Percentiles rank a stretch among this genome's conserved stretches.
Evolutionary conservation across 2,888 invertebrate genomes (phyloP).

Genomic region (Pristionchus mayeri): DNA sequence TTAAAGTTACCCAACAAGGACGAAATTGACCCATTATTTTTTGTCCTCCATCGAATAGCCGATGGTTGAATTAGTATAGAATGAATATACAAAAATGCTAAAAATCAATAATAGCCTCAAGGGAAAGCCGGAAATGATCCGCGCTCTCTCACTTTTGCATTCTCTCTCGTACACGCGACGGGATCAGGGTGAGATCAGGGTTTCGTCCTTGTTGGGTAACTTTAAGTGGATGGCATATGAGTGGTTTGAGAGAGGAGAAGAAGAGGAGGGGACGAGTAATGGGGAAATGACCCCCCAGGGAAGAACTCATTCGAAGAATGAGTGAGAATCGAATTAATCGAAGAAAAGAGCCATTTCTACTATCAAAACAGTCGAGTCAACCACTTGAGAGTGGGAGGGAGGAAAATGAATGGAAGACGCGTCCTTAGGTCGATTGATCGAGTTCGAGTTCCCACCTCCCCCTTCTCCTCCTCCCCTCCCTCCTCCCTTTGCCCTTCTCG

Average conservation of each 20-base stretch:
- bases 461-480: neutral
- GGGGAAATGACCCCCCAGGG: neutral
- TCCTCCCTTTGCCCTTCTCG: slow-evolving; percentile 7
- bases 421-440: slow-evolving; percentile 44
- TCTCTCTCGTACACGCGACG: too few species aligned
- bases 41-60: too few species aligned
- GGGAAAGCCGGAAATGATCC: too few species aligned
- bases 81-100: too few species aligned
- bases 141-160: too few species aligned
- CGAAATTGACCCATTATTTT: too few species aligned
- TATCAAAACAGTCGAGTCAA: slow-evolving; percentile 29
- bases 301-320: neutral
- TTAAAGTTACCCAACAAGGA: too few species aligned
- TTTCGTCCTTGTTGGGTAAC: too few species aligned
- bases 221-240: slow-evolving; percentile 41
- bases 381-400: neutral
- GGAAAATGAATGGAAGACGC: slow-evolving; percentile 36
- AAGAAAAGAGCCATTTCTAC: neutral
- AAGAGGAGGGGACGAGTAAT: neutral
- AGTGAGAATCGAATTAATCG: neutral
- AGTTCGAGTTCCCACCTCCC: neutral
- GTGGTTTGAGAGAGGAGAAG: neutral
- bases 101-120: too few species aligned
- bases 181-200: too few species aligned
- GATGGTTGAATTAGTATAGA: too few species aligned